Base-by-base conservation (phyloP, 2,888 invertebrate species). In the Amphimallon solstitiale region DNA sequence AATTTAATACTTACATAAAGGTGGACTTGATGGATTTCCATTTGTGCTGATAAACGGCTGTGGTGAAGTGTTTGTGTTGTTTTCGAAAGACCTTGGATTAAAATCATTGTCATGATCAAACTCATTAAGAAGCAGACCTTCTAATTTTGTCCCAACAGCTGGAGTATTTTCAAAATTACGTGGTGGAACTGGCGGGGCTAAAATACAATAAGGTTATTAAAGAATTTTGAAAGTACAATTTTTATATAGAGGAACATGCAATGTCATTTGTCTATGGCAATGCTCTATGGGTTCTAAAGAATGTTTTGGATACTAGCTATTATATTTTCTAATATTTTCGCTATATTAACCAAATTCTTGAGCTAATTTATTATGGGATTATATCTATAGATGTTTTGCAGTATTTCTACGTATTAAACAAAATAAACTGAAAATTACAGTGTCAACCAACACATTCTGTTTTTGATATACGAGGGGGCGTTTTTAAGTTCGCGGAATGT, bases 1-100 rank as follows among this genome's bases (percentile, higher is more conserved):
- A 37, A 54, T 21, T 21, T 29, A 12, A 29, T 70, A 86, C 91
- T 87, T 82, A 93, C 93, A 83, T 72, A 92, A 82, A 59, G 92
- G 92, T 63, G 92, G 85, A 79, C 80, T 85, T 46, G 80, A 77
- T 14, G 79, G 73, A 60, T 71, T 73, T 19, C 72, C 71, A 68
- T 75, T 79, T n/a, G 74, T 77, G 66, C 69, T 76, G 72, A 65
- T 77, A 75, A 67, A 69, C 14, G 43, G 29, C 49, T 56, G 64
- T 71, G 75, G 76, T 37, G 72, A 68, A 23, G 77, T 74, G n/a
- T 86, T 86, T 29, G 77, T 74, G n/a, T 86, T 86, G 60, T 85
- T 88, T 79, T 94, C 94, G 73, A 88, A 91, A 15, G 94, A 94
- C 69, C 95, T 88, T 0, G 96, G 95, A 85, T 96, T 93, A 79